Base-by-base conservation (phyloP, 2,113 vertebrate species). In the Brachypteracias leptosomus region DNA sequence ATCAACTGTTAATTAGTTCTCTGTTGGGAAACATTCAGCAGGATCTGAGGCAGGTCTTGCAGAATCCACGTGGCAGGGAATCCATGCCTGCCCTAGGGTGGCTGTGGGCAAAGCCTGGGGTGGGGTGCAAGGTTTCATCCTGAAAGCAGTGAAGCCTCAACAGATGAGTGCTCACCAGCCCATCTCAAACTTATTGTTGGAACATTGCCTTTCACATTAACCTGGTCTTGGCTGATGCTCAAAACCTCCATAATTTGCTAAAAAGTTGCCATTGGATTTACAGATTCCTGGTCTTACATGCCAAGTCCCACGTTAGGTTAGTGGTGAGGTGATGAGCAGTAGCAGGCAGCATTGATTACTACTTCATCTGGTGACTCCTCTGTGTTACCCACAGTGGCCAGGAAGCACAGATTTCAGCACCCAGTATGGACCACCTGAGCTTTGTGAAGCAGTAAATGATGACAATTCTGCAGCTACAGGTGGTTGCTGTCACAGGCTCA, bases 321-420 rank as follows among this genome's bases (percentile, higher is more conserved):
- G 58, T 28, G 62, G 19, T 0, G 2, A 42, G 46, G 25, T 47
- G 47, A 15, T 55, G 63, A 36, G 42, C 62, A 29, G 29, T n/a
- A 33, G 7, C 14, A 16, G n/a, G 13, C 13, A 4, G 10, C 11
- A 51, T 4, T 16, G 28, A 28, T 31, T 17, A 15, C 35, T 47
- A 0, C 38, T 36, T 67, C 2, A 0, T 22, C 35, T 25, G 38
- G 21, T 21, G 31, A 29, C 28, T 42, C 35, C 31, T 51, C 36
- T 14, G 26, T 2, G 2, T 10, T 52, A 38, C 24, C 22, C 2
- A 0, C 19, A 8, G 9, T 33, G 42, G 20, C 47, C 0, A 0
- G 19, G 38, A 29, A 61, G 44, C 0, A 0, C 12, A 26, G 35
- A 8, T 33, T 46, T 65, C 21, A 47, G 76, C 49, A 55, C 33